Conservation (phyloP, 2,888 invertebrate genomes). For the Acanthosepion pharaonis region DNA sequence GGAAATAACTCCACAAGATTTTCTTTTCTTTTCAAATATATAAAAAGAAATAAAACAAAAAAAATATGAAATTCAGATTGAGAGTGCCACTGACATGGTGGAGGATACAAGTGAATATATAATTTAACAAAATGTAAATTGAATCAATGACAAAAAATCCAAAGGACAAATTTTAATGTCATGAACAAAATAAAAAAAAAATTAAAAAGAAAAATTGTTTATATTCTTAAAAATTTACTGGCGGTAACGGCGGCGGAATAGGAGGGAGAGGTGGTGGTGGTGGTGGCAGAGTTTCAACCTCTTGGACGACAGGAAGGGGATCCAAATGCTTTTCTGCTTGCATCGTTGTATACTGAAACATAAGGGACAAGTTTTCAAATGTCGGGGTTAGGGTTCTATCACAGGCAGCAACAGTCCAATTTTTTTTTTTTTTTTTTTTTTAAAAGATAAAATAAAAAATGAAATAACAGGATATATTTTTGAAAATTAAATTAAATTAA, state of each 20-base stretch:
- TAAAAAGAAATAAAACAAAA: too few relatives aligned
- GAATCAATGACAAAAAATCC: background rate
- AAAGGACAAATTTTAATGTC: background rate
- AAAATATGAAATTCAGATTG: too few relatives aligned
- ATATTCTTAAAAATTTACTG: background rate
- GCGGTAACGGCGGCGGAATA: constrained; percentile 34
- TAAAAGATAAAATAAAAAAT: background rate
- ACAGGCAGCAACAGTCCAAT: background rate
- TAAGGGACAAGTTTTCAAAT: constrained; percentile 35
- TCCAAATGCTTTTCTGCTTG: constrained; percentile 41
- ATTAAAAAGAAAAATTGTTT: background rate
- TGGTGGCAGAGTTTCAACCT: background rate
- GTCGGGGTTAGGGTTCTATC: background rate
- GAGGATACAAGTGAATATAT: too few relatives aligned
- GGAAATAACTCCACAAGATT: too few relatives aligned
- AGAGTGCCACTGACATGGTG: too few relatives aligned
- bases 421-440: background rate
- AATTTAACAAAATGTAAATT: too few relatives aligned
- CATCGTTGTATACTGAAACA: constrained; percentile 45
- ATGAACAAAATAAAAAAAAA: background rate
- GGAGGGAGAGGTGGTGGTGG: constrained; percentile 43
- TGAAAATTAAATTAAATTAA: too few relatives aligned
- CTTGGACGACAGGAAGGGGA: constrained; percentile 37
- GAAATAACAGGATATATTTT: too few relatives aligned
- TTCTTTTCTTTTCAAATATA: too few relatives aligned